Percentiles rank a stretch among this genome's conserved stretches.
Evolutionary conservation across 2,113 vertebrate species (phyloP).

Genomic region (Phalacrocorax pelagicus): DNA sequence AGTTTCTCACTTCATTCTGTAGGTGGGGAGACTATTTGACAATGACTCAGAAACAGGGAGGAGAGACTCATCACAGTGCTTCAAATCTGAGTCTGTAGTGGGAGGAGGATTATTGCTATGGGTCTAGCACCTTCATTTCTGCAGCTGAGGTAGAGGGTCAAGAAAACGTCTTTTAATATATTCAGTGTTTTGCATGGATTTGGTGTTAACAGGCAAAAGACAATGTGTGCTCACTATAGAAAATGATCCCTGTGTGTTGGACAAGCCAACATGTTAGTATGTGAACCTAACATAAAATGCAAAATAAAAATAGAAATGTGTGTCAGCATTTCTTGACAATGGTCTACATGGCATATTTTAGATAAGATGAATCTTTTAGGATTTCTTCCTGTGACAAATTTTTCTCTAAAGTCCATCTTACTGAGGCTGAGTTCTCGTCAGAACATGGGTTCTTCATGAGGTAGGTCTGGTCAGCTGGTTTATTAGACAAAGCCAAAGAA

Average conservation of each 20-base stretch:
- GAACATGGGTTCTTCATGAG: neutral
- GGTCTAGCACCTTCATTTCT: neutral
- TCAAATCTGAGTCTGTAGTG: neutral
- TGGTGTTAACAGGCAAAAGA: neutral
- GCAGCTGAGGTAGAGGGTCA: neutral
- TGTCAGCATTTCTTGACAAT: neutral
- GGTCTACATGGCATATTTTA: neutral
- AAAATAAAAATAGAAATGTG: neutral
- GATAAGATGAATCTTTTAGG: neutral
- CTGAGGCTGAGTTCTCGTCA: neutral
- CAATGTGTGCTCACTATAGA: neutral
- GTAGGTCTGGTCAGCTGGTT: neutral
- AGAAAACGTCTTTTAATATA: neutral
- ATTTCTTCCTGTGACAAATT: neutral
- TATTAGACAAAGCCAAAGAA: neutral
- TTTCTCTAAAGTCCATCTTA: neutral
- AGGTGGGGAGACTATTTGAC: neutral
- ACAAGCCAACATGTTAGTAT: neutral
- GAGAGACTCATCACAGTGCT: neutral
- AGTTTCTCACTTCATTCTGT: neutral
- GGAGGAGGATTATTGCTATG: neutral
- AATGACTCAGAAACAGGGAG: neutral
- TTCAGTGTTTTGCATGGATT: neutral
- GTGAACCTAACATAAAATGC: neutral
- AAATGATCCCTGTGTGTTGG: neutral